Conservation (phyloP, 2,113 vertebrate species). For the sheep (Ovis aries) region ARS-UI_Ramb_v3.0 NC_056056.1:16908001-16908500, state of each 20-base stretch:
- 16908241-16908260: not conserved
- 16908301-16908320: not conserved
- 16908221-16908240: not conserved
- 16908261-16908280: not conserved
- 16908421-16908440: not conserved
- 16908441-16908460: slow-evolving; percentile 6
- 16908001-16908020: not conserved
- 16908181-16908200: not conserved
- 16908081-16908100: not conserved
- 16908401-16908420: slow-evolving; percentile 16
- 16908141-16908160: not conserved
- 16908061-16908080: not conserved
- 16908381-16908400: not conserved
- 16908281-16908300: not conserved
- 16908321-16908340: not conserved
- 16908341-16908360: not conserved
- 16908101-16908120: not conserved
- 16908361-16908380: not conserved
- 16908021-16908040: not conserved
- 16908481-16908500: not conserved
- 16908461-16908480: not conserved
- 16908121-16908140: not conserved
- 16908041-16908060: not conserved
- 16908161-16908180: not conserved
- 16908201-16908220: not conserved